phyloP scores from a whole-genome alignment of 2,888 invertebrate species.

The Diplolepis rosae region DNA sequence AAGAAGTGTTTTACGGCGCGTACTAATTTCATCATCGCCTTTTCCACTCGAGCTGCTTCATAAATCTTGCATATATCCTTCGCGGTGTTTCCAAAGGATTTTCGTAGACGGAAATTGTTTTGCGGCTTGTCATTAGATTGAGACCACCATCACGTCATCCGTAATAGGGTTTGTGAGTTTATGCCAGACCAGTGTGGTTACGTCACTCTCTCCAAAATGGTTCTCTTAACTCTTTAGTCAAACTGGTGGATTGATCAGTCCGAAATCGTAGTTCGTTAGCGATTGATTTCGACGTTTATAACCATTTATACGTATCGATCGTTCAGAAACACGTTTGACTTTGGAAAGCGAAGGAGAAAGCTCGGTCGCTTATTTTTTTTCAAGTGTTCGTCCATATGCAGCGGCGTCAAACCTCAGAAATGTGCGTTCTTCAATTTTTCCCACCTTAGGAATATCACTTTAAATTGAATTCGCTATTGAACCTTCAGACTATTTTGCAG shows the following conservation, averaged over 20 bases:
- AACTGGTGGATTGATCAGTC: neutral
- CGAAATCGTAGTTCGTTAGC: slow-evolving; percentile 21
- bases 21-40: slow-evolving; percentile 28
- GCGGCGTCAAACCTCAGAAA: neutral
- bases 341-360: slow-evolving; percentile 55
- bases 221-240: slow-evolving; percentile 33
- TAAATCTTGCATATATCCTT: slow-evolving; percentile 22
- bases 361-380: slow-evolving; percentile 33
- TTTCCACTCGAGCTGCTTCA: neutral
- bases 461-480: neutral
- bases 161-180: slow-evolving; percentile 36
- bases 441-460: neutral
- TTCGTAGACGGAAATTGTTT: slow-evolving; percentile 24
- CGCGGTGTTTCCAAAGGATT: slow-evolving; percentile 7
- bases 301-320: slow-evolving; percentile 22
- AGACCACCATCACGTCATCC: slow-evolving; percentile 17
- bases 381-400: slow-evolving; percentile 14
- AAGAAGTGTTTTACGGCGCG: slow-evolving; percentile 24
- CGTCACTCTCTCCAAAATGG: slow-evolving; percentile 45
- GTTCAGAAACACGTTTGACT: slow-evolving; percentile 45
- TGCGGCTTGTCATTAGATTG: slow-evolving; percentile 13
- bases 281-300: slow-evolving; percentile 19
- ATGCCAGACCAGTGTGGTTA: slow-evolving; percentile 38
- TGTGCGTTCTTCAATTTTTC: slow-evolving; percentile 32
- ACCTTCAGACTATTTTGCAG: neutral